Evolutionary conservation across 1,140 invertebrate genomes (phyloP).

Genomic region (Eueides isabella): DNA sequence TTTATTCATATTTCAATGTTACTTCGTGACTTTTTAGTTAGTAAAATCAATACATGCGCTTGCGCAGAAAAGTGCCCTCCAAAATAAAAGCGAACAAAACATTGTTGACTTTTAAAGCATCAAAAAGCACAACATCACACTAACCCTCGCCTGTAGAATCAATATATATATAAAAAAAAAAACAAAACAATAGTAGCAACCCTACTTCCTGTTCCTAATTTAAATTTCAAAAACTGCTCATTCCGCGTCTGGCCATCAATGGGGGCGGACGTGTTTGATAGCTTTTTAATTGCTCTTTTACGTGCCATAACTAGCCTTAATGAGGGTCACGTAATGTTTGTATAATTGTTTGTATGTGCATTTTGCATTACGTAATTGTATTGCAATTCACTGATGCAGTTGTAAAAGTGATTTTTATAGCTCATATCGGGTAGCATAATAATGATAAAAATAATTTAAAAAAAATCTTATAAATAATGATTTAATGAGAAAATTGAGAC

Average conservation of each 20-base stretch:
- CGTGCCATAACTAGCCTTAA: slow-evolving; percentile 13
- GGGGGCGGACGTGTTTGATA: slow-evolving; percentile 37
- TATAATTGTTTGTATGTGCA: slow-evolving; percentile 10
- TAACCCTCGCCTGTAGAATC: not conserved
- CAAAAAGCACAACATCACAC: not conserved
- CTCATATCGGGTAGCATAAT: too few species aligned
- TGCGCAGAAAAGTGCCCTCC: not conserved
- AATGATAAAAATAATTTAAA: too few species aligned
- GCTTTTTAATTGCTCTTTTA: slow-evolving; percentile 31
- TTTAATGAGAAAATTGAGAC: too few species aligned
- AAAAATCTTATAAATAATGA: too few species aligned
- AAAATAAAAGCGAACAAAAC: slow-evolving; percentile 14
- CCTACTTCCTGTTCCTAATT: slow-evolving; percentile 29
- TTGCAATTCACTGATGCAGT: not conserved
- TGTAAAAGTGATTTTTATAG: not conserved
- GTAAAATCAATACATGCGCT: not conserved
- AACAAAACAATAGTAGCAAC: slow-evolving; percentile 30
- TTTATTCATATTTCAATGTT: not conserved
- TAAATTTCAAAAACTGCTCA: slow-evolving; percentile 38
- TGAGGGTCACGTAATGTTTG: slow-evolving; percentile 18
- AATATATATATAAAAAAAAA: slow-evolving; percentile 25
- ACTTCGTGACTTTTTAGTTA: not conserved
- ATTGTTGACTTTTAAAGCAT: not conserved
- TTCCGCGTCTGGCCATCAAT: slow-evolving; percentile 32
- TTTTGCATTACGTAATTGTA: slow-evolving; percentile 3